Evolutionary conservation across 2,888 invertebrate species (phyloP).

Genomic region (Glyphotaelius pellucidus): DNA sequence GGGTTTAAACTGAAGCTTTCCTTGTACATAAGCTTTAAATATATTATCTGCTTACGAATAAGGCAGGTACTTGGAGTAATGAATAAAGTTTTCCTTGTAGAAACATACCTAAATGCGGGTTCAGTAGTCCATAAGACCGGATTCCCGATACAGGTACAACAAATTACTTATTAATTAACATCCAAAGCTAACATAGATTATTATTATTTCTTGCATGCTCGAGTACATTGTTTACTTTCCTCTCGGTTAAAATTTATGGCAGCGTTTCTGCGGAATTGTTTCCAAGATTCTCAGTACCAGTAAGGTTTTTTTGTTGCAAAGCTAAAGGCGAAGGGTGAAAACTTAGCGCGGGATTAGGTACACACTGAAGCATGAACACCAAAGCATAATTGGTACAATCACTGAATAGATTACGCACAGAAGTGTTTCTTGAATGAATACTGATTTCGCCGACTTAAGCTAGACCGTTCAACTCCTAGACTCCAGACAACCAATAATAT

Average conservation of each 20-base stretch:
- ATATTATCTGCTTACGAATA: too few species aligned
- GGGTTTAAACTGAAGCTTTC: too few species aligned
- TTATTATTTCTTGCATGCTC: background rate
- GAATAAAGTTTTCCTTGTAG: background rate
- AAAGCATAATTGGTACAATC: background rate
- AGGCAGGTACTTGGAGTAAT: too few species aligned
- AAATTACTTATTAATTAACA: background rate
- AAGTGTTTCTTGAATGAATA: background rate
- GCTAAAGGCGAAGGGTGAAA: background rate
- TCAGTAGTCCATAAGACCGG: background rate
- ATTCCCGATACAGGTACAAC: background rate
- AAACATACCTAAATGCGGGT: background rate
- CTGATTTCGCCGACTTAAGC: too few species aligned
- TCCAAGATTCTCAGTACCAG: background rate
- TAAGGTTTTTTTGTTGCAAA: background rate
- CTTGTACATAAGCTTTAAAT: too few species aligned
- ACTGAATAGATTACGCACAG: background rate
- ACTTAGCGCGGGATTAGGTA: background rate
- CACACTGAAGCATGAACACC: background rate
- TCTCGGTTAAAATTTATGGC: background rate
- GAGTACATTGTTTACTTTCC: background rate
- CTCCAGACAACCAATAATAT: too few species aligned
- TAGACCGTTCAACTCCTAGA: too few species aligned
- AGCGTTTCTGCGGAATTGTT: background rate
- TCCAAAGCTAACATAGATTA: background rate